Percentiles rank a stretch among this genome's conserved stretches.
Conservation (phyloP, 2,888 invertebrate species). For the Terebella lapidaria region DNA sequence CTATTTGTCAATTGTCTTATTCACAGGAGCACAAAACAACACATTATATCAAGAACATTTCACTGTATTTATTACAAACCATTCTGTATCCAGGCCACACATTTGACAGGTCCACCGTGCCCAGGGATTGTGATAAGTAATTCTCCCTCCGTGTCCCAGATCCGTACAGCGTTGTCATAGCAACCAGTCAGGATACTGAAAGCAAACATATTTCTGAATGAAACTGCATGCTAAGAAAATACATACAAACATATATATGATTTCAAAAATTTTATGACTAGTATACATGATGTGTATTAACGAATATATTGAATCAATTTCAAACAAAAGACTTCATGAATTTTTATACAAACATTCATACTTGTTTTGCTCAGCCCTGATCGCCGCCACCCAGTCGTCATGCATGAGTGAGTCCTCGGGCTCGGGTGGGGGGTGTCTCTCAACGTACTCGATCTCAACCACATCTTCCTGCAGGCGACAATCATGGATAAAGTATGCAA, state of each 20-base stretch:
- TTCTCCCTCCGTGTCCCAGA: conserved; percentile 83
- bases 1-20: too few relatives aligned
- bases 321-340: neutral
- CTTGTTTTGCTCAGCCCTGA: conserved; percentile 57
- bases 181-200: conserved; percentile 82
- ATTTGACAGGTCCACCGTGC: conserved; percentile 81
- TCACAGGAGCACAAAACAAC: too few relatives aligned
- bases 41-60: too few relatives aligned
- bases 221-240: too few relatives aligned
- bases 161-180: conserved; percentile 85
- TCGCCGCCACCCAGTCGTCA: conserved; percentile 96
- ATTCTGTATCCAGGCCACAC: conserved; percentile 72
- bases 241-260: neutral
- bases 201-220: neutral
- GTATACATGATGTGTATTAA: neutral
- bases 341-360: conserved; percentile 19
- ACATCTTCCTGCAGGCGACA: conserved; percentile 1
- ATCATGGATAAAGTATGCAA: neutral
- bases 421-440: conserved; percentile 82
- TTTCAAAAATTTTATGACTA: neutral
- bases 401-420: conserved; percentile 89
- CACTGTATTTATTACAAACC: conserved; percentile 17
- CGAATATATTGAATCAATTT: neutral
- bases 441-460: conserved; percentile 84
- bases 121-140: conserved; percentile 78